A percentile compares a stretch with the other conserved stretches of the same genome.
Conservation (phyloP, 2,113 vertebrate genomes). For the Pygathrix nemaeus region DNA sequence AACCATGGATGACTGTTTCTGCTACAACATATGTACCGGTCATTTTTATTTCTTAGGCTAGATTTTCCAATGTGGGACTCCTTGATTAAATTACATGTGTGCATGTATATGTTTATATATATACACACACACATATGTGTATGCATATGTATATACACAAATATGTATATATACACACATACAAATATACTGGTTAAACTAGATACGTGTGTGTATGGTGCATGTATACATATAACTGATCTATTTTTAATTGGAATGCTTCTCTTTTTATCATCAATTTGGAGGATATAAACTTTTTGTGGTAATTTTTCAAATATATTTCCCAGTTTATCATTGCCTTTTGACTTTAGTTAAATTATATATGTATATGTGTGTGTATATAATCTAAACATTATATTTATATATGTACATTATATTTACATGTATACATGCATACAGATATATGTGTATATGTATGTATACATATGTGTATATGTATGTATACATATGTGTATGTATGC, state of each 20-base stretch:
- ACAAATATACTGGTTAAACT: background rate
- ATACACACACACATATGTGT: background rate
- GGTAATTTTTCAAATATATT: background rate
- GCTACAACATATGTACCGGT: background rate
- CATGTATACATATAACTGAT: background rate
- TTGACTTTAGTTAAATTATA: background rate
- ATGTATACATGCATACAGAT: background rate
- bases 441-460: background rate
- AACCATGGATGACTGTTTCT: background rate
- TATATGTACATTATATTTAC: background rate
- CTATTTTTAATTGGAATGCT: background rate
- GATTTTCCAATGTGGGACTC: background rate
- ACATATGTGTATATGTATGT: background rate
- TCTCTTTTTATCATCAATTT: background rate
- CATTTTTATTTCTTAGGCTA: background rate
- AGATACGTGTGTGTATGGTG: background rate
- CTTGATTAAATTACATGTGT: background rate
- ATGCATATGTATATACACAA: background rate
- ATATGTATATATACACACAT: background rate
- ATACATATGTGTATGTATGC: too few species aligned
- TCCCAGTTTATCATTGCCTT: background rate
- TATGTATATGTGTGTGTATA: too few species aligned
- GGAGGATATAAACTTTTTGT: background rate
- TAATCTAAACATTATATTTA: too few species aligned
- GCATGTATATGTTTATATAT: background rate